Evolutionary conservation across 2,797 vertebrate species (phyloP).

Genomic region (Etheostoma perlongum): DNA sequence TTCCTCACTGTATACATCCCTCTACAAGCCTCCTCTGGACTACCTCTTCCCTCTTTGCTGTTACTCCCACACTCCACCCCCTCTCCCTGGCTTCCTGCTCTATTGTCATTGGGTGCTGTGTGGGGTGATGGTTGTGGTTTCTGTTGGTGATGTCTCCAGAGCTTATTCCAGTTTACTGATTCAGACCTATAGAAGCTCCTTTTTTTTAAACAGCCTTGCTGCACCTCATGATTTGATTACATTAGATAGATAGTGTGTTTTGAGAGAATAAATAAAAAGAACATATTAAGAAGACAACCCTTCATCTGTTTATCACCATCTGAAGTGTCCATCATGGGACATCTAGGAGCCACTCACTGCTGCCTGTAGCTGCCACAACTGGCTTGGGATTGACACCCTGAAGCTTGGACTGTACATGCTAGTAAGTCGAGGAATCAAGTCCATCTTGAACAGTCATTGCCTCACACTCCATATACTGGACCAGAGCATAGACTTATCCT

Average conservation of each 20-base stretch:
- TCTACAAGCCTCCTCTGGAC: conserved; percentile 18
- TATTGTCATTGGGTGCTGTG: conserved; percentile 68
- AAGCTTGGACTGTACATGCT: conserved; percentile 17
- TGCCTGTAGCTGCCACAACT: conserved; percentile 18
- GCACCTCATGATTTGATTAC: not conserved
- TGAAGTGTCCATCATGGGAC: conserved; percentile 22
- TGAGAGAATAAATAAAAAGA: conserved; percentile 5
- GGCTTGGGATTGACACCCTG: not conserved
- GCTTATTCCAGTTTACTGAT: conserved; percentile 58
- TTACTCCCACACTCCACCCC: conserved; percentile 54
- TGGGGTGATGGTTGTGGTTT: conserved; percentile 80
- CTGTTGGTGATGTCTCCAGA: conserved; percentile 76
- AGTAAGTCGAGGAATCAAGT: conserved; percentile 23
- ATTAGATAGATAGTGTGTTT: not conserved
- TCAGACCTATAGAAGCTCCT: conserved; percentile 36
- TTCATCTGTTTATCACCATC: not conserved
- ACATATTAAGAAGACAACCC: conserved; percentile 5
- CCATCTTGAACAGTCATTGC: conserved; percentile 28
- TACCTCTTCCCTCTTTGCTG: conserved; percentile 26
- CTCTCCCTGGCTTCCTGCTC: conserved; percentile 50
- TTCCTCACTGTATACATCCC: conserved; percentile 2
- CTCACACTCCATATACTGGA: conserved; percentile 3
- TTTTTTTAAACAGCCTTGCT: conserved; percentile 33
- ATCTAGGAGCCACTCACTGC: conserved; percentile 13
- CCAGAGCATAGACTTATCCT: conserved; percentile 8